Evolutionary conservation across 1,140 invertebrate genomes (phyloP), one percentile per base, ranked within the genome.

Genomic region (Homarus americanus): DNA sequence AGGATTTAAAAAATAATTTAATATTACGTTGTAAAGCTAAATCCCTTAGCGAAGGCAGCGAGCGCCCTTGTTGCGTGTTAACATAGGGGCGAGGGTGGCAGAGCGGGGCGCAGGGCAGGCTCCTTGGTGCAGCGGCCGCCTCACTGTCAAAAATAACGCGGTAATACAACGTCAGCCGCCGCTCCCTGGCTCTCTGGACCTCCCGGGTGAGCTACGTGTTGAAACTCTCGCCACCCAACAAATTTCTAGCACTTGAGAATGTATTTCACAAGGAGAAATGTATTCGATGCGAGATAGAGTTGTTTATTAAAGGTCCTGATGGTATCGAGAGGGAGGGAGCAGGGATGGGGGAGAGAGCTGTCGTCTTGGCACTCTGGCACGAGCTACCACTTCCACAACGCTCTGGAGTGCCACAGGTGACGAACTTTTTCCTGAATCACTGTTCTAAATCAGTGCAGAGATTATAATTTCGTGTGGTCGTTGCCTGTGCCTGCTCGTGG

Each of bases 121-220:
- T 40, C 63, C 34, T 69, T 41, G 63, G 58, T 36, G 82, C 79
- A 24, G n/a, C 10, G 63, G 63, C 20, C 49, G 49, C 49, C 58
- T 17, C 24, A 58, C 58, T 83, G 82, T 83, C 82, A 83, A 66
- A 83, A 83, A 83, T 83, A 83, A 83, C 53, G 82, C 40, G 63
- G 58, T 83, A 83, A 69, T 83, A 66, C 82, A n/a, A n/a, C 66
- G 69, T 72, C 82, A 85, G n/a, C 82, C 66, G 20, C 69, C 38
- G 4, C 75, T 78, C 24, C n/a, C 40, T 41, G 10, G 12, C 40
- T 63, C 44, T 72, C 82, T 73, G 24, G 32, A 36, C 69, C 82
- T 40, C 66, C 69, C 82, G 24, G 9, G 20, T 63, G 53, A 63
- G 20, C 53, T 10, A 63, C 20, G 20, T 63, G 9, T 63, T 63